phyloP scores from a whole-genome alignment of 2,797 vertebrate genomes.

The Sparidentex hasta region DNA sequence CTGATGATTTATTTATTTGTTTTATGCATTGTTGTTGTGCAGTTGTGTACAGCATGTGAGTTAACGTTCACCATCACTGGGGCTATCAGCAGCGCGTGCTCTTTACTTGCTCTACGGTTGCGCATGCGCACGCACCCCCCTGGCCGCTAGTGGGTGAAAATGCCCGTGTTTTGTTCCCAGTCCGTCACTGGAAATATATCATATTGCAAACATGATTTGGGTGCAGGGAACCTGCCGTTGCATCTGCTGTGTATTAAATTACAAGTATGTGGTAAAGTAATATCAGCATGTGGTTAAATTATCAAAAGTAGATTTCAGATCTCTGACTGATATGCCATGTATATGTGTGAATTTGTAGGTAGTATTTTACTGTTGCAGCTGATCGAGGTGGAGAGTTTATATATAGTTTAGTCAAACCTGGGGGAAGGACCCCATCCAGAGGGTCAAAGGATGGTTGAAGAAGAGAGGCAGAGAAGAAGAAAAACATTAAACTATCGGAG shows the following conservation, averaged over 20 bases:
- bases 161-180: too few relatives aligned
- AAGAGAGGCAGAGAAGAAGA: background rate
- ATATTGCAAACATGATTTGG: constrained; percentile 38
- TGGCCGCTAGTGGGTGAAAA: too few relatives aligned
- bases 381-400: background rate
- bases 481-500: constrained; percentile 23
- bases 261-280: background rate
- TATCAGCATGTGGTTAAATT: background rate
- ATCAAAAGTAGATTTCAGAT: background rate
- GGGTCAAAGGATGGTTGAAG: background rate
- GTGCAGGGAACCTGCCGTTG: constrained; percentile 15
- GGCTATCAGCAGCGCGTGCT: too few relatives aligned
- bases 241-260: constrained; percentile 55
- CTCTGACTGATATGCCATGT: background rate
- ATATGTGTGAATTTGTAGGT: background rate
- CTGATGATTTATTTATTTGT: too few relatives aligned
- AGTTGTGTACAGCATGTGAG: too few relatives aligned
- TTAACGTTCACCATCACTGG: too few relatives aligned
- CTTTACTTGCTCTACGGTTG: too few relatives aligned
- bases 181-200: too few relatives aligned
- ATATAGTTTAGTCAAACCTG: background rate
- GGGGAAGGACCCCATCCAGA: background rate
- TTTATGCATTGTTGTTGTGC: too few relatives aligned
- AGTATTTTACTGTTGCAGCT: constrained; percentile 2
- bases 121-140: too few relatives aligned